These are phyloP conservation scores for Cotesia chilonis DNA, from an alignment of 1,140 invertebrate genomes.

Conservation along the genomic window DNA sequence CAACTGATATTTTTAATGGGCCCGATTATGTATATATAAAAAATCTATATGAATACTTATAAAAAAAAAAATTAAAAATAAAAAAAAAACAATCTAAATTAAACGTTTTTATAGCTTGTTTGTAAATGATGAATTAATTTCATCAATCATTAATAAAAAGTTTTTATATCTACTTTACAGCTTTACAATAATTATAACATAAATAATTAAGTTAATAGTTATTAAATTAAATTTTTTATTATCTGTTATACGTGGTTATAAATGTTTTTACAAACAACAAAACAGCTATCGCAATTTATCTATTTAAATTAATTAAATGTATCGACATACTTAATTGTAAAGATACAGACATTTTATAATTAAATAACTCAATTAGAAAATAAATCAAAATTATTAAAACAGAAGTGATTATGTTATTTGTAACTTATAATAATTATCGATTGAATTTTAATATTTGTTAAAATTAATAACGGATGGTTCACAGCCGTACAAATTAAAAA, in stretches of 20 bases:
- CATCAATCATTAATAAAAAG: conserved; percentile 17
- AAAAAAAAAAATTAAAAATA: conserved; percentile 22
- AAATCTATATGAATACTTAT: conserved; percentile 6
- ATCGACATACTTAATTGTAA: too few relatives aligned
- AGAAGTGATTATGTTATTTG: too few relatives aligned
- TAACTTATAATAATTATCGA: too few relatives aligned
- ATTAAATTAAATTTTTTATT: conserved; percentile 49
- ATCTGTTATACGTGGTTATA: conserved; percentile 48
- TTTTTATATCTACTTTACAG: neutral
- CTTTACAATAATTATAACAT: neutral
- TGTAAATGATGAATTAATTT: neutral
- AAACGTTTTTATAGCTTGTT: too few relatives aligned
- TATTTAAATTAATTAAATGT: too few relatives aligned
- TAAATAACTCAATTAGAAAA: too few relatives aligned
- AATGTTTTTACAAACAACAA: conserved; percentile 46
- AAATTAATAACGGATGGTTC: neutral
- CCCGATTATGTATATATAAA: conserved; percentile 20
- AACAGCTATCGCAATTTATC: neutral
- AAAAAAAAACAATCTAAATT: neutral
- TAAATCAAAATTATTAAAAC: too few relatives aligned
- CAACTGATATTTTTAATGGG: neutral
- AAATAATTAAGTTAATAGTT: conserved; percentile 18
- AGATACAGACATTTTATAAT: too few relatives aligned
- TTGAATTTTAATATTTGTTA: too few relatives aligned
- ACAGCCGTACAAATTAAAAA: neutral